Conservation (phyloP, 2,113 vertebrate species). For the Rhineura floridana region DNA sequence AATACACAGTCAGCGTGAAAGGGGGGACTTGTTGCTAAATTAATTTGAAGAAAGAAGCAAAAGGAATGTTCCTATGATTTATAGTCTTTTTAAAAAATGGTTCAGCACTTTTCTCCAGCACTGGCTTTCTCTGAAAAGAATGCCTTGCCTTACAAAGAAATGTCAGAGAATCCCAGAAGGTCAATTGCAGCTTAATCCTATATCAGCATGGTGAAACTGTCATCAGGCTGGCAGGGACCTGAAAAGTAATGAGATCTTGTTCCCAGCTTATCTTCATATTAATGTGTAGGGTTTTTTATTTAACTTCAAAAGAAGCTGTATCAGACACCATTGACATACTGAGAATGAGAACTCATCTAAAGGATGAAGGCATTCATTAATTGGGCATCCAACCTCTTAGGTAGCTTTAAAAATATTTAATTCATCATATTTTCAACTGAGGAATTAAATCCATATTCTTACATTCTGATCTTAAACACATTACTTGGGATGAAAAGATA, state of each 20-base stretch:
- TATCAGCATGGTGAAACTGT: background rate
- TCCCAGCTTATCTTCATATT: slow-evolving; percentile 23
- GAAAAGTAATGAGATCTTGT: slow-evolving; percentile 40
- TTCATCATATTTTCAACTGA: background rate
- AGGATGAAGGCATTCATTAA: slow-evolving; percentile 6
- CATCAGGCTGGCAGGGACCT: slow-evolving; percentile 5
- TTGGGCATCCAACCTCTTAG: accelerated
- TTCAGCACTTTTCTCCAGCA: slow-evolving; percentile 51
- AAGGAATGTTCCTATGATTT: slow-evolving; percentile 55
- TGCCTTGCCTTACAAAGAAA: background rate
- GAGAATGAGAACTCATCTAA: background rate
- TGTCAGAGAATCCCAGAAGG: background rate
- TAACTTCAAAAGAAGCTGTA: slow-evolving; percentile 47
- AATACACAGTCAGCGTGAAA: slow-evolving; percentile 61
- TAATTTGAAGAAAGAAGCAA: slow-evolving; percentile 66
- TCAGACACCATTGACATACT: background rate
- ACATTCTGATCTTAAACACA: background rate
- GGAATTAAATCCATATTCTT: background rate
- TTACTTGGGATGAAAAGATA: too few species aligned
- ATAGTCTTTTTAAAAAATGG: slow-evolving; percentile 64
- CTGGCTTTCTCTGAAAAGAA: background rate
- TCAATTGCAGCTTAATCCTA: background rate
- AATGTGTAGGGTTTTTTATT: slow-evolving; percentile 36
- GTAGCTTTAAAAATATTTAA: background rate
- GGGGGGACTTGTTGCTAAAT: slow-evolving; percentile 40